Percentiles rank a stretch among this genome's conserved stretches.
Evolutionary conservation across 2,113 vertebrate species (phyloP).

Genomic region (Madoqua kirkii): DNA sequence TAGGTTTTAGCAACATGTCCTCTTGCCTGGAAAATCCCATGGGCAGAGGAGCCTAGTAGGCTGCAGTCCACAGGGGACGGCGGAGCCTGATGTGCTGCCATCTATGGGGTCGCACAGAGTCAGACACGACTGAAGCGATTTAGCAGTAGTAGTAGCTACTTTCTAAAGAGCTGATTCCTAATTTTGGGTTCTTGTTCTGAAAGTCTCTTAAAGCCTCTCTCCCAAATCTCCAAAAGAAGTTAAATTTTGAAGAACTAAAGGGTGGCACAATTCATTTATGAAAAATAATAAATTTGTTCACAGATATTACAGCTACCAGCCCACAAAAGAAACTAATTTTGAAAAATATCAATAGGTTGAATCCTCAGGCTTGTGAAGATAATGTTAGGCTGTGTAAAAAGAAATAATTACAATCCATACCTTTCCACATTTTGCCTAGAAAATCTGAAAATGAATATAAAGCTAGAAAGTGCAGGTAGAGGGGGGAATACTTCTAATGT

Average conservation of each 20-base stretch:
- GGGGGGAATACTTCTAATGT: not conserved
- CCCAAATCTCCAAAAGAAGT: not conserved
- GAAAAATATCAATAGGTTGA: not conserved
- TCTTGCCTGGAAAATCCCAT: no score
- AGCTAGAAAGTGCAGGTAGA: not conserved
- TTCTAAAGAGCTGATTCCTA: not conserved
- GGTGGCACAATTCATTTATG: not conserved
- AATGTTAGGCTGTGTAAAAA: not conserved
- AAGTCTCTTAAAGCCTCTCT: not conserved
- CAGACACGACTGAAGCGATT: fast-evolving
- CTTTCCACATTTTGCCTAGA: not conserved
- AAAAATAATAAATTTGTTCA: not conserved
- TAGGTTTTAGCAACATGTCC: not conserved
- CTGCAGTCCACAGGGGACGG: no score
- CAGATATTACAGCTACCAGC: not conserved
- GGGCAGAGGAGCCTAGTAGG: no score
- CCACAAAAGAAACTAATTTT: not conserved
- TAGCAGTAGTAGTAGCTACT: not conserved
- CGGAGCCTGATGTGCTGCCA: no score
- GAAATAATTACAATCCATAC: not conserved
- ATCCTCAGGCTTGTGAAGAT: not conserved
- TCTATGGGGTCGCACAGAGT: no score
- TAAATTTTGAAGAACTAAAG: not conserved
- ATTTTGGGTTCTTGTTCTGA: not conserved
- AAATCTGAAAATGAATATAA: not conserved